phyloP scores from a whole-genome alignment of 2,113 vertebrate species.

The Dunckerocampus dactyliophorus region DNA sequence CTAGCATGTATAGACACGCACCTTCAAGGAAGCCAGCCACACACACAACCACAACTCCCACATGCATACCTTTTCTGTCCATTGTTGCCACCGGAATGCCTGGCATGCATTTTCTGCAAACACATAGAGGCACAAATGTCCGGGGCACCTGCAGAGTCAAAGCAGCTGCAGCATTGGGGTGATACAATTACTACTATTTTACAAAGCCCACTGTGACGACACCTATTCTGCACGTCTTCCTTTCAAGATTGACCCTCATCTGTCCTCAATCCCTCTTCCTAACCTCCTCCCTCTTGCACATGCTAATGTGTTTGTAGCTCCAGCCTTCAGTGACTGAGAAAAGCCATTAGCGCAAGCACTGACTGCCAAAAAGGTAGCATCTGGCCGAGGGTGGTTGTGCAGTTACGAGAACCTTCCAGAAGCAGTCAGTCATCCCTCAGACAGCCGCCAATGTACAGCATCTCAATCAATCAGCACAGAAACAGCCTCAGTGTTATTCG shows the following conservation, averaged over 20 bases:
- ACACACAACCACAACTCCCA: neutral
- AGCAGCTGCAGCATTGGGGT: slow-evolving; percentile 9
- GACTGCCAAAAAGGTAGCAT: slow-evolving; percentile 33
- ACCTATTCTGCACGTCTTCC: slow-evolving; percentile 10
- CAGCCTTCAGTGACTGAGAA: slow-evolving; percentile 37
- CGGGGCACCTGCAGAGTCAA: slow-evolving; percentile 12
- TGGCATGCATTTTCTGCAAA: slow-evolving; percentile 2
- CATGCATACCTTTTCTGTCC: slow-evolving; percentile 1
- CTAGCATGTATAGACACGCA: slow-evolving; percentile 3
- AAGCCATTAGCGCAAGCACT: slow-evolving; percentile 45
- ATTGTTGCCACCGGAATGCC: slow-evolving; percentile 1
- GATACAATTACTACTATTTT: neutral
- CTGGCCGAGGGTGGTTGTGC: slow-evolving; percentile 4
- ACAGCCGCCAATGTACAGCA: neutral
- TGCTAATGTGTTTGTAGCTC: slow-evolving; percentile 54
- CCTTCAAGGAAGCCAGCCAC: neutral
- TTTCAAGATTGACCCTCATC: slow-evolving; percentile 33
- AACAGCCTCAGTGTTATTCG: neutral
- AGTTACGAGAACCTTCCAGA: neutral
- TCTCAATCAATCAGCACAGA: neutral
- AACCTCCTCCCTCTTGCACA: slow-evolving; percentile 34
- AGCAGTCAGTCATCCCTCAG: neutral
- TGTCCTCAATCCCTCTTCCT: slow-evolving; percentile 36
- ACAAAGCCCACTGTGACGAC: neutral
- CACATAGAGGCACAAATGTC: neutral